Evolutionary conservation across 2,797 vertebrate genomes (phyloP), one percentile per base, ranked within the genome.

Genomic region (Coilia nasus): DNA sequence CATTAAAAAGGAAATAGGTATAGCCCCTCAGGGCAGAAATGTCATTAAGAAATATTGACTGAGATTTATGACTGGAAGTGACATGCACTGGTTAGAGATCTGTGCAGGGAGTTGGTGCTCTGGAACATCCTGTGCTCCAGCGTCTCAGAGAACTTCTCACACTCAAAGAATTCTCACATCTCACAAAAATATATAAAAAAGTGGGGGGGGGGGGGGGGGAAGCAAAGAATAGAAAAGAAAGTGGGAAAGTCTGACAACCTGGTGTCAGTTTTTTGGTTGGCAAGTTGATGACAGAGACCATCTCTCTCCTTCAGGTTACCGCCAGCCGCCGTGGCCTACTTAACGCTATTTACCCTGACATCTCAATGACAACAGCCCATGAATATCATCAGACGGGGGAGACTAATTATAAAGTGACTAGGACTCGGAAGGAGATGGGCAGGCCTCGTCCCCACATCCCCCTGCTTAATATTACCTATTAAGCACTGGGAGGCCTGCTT

Each of bases 401-500:
- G 71, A 44, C 31, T 78, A 78, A 78, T 78, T 78, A 78, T 19
- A 44, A 78, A 44, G 31, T 78, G 31, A 21, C 35, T 41, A 78
- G 35, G 71, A 19, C 71, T 78, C 50, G 14, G 14, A 54, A 54
- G 14, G 31, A 35, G 17, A 21, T 17, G 31, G 71, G 19, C 17
- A 78, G 31, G 31, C 35, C 35, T 44, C 71, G 17, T 78, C 71
- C 71, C 71, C 35, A 41, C 71, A 78, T 78, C 35, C 71, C 4
- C 71, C 71, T 21, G 71, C 71, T 78, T 78, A 81, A 85, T 84
- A 83, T 87, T 84, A 83, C 80, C 85, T 64, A 82, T 64, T 60
- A 64, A 81, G 85, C 83, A 60, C 83, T 83, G 67, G 86, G 84
- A 86, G 85, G 71, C 71, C 25, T 59, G 0, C 17, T 41, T 85